A percentile compares a stretch with the other conserved stretches of the same genome.
phyloP scores from a whole-genome alignment of 2,113 vertebrate species.

The Vireo altiloquus region DNA sequence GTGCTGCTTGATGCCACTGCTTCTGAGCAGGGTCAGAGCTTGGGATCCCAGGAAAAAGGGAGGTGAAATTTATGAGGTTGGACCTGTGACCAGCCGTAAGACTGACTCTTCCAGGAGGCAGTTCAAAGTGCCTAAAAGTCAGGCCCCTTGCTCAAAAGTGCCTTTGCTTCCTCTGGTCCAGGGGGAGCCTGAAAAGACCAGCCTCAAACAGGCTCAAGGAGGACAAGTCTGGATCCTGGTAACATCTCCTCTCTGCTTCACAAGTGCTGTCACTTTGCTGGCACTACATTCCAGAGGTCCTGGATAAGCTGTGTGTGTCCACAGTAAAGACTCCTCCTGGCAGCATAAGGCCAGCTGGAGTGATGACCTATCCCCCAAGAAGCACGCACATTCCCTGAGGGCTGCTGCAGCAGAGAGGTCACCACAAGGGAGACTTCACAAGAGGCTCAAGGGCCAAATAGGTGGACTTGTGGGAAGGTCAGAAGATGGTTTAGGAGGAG shows the following conservation, averaged over 20 bases:
- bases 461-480: not conserved
- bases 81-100: fast-evolving
- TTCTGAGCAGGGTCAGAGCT: not conserved
- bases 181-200: not conserved
- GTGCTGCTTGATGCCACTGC: not conserved
- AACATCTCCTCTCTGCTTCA: not conserved
- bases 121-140: not conserved
- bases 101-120: not conserved
- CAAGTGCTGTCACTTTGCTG: fast-evolving
- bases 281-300: not conserved
- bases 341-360: not conserved
- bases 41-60: not conserved
- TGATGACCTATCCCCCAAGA: not conserved
- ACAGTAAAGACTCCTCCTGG: not conserved
- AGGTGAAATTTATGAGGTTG: fast-evolving
- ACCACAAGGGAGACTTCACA: not conserved
- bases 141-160: not conserved
- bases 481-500: not conserved
- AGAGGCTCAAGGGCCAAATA: not conserved
- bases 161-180: not conserved
- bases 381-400: not conserved
- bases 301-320: not conserved
- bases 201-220: not conserved
- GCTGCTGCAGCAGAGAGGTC: not conserved
- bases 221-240: not conserved